Base-by-base conservation (phyloP, 2,797 vertebrate genomes). In the Hypotaenidia philippensis region DNA sequence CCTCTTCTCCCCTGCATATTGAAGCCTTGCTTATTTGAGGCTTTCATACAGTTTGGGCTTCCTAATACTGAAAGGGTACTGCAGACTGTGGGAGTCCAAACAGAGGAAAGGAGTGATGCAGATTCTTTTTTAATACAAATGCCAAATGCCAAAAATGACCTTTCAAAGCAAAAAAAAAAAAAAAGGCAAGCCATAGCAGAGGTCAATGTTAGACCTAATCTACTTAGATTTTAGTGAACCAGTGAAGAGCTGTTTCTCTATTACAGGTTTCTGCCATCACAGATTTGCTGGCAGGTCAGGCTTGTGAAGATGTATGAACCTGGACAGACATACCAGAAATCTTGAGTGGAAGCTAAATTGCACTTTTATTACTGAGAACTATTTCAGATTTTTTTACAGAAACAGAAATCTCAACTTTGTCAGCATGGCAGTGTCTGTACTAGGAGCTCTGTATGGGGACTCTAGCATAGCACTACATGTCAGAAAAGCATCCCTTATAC, bases 291-390 rank as follows among this genome's bases (percentile, higher is more conserved):
- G 65, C 79, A 83, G 65, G 50, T 94, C 89, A 91, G 65, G 20
- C 60, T 66, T 89, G 70, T 82, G 68, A 80, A 91, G 68, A 60
- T 32, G 14, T 66, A 47, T 53, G 74, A 60, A 77, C 52, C 72
- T 93, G 95, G 86, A 77, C 84, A 92, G 81, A 80, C 53, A 52
- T 22, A 87, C 22, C 82, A 93, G 64, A 85, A 92, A 68, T 69
- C 68, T 41, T 70, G 41, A 83, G 59, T 55, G 79, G 76, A 93
- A 93, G 40, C 60, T 87, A 75, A 93, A 92, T 20, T 87, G 44
- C 0, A 0, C 17, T 83, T 91, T 26, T 72, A 10, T 82, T 92
- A 60, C 29, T 56, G 60, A 77, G 69, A 55, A 3, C 1, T 59
- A 27, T 44, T 71, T 87, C 81, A 74, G 49, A 52, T 82, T 91